Evolutionary conservation across 2,113 vertebrate species (phyloP).

Genomic region (Erinaceus europaeus): DNA sequence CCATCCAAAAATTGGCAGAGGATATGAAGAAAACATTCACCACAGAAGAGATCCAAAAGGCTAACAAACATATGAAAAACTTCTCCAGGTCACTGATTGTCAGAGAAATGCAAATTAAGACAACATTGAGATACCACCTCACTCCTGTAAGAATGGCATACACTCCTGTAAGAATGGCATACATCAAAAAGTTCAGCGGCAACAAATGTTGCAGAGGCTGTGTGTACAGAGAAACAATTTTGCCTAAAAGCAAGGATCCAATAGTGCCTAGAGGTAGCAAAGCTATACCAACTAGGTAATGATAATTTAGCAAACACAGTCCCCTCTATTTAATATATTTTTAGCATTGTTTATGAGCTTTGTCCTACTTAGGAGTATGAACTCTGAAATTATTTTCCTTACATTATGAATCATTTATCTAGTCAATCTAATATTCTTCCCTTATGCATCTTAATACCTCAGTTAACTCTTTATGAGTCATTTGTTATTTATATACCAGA

Average conservation of each 20-base stretch:
- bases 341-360: slow-evolving; percentile 60
- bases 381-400: slow-evolving; percentile 69
- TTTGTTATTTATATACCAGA: slow-evolving; percentile 82
- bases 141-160: too few species aligned
- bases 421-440: slow-evolving; percentile 79
- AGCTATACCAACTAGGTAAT: slow-evolving; percentile 10
- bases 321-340: slow-evolving; percentile 55
- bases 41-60: too few species aligned
- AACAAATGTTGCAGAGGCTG: not conserved
- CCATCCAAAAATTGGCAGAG: too few species aligned
- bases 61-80: too few species aligned
- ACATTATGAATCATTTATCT: slow-evolving; percentile 78
- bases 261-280: not conserved
- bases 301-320: slow-evolving; percentile 70
- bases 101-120: too few species aligned
- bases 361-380: slow-evolving; percentile 67
- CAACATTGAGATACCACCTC: too few species aligned
- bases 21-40: too few species aligned
- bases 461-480: slow-evolving; percentile 82
- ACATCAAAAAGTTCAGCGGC: too few species aligned
- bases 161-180: too few species aligned
- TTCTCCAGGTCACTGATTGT: too few species aligned
- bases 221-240: not conserved
- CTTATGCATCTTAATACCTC: slow-evolving; percentile 77
- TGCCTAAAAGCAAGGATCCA: slow-evolving; percentile 13